Conservation (phyloP, 2,113 vertebrate species). For the Semnornis frantzii region DNA sequence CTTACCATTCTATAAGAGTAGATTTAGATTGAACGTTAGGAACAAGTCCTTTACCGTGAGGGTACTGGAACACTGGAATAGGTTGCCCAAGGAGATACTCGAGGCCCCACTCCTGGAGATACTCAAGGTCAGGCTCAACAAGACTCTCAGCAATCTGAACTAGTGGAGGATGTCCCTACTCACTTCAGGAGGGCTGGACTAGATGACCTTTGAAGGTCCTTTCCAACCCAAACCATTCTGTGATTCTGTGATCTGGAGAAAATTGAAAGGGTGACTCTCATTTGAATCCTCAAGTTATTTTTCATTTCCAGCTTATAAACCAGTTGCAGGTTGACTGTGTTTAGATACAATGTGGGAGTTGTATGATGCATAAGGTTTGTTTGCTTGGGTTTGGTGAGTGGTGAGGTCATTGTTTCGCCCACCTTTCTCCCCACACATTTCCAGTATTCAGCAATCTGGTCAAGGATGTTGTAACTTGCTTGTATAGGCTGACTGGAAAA, state of each 20-base stretch:
- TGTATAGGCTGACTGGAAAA: not conserved
- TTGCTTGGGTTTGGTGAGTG: not conserved
- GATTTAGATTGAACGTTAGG: too few relatives aligned
- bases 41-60: too few relatives aligned
- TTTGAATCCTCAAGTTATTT: not conserved
- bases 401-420: not conserved
- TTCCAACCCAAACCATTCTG: too few relatives aligned
- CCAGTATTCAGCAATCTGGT: not conserved
- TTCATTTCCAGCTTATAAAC: slow-evolving; percentile 1
- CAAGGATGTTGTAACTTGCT: not conserved
- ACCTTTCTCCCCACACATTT: not conserved
- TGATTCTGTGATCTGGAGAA: not conserved
- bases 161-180: too few relatives aligned
- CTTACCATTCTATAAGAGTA: too few relatives aligned
- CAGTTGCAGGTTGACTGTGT: not conserved
- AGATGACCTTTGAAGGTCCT: too few relatives aligned
- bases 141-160: too few relatives aligned
- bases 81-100: too few relatives aligned
- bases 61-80: too few relatives aligned
- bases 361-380: not conserved
- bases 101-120: too few relatives aligned
- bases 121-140: too few relatives aligned
- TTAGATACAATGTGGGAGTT: not conserved
- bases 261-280: not conserved
- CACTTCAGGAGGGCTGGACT: too few relatives aligned